These are phyloP conservation scores for Bettongia penicillata DNA, from an alignment of 2,113 vertebrate genomes.

Conservation along the genomic window DNA sequence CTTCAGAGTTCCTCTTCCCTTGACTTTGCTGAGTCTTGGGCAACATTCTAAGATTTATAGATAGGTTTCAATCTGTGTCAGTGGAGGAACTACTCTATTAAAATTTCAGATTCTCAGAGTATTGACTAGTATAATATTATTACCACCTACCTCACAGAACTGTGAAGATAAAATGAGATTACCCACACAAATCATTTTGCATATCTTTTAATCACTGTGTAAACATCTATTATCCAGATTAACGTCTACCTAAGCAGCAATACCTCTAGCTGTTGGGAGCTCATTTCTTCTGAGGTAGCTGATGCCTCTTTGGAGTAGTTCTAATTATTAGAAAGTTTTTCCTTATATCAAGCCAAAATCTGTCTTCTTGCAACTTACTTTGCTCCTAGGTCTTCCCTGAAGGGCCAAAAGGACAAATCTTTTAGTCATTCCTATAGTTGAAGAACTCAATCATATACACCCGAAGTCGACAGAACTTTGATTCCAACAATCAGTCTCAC, in stretches of 20 bases:
- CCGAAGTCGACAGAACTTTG: neutral
- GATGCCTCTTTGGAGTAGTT: neutral
- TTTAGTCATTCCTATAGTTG: neutral
- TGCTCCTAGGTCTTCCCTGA: too few species aligned
- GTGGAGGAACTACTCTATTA: neutral
- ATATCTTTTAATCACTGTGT: neutral
- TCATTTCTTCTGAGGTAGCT: neutral
- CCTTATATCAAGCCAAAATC: neutral
- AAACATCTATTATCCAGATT: neutral
- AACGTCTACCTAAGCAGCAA: neutral
- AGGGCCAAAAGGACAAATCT: too few species aligned
- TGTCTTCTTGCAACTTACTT: neutral
- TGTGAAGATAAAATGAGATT: neutral
- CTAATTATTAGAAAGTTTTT: neutral
- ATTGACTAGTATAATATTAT: neutral
- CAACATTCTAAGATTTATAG: neutral
- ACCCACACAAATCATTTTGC: neutral
- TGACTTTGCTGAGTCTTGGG: neutral
- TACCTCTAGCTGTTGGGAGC: neutral
- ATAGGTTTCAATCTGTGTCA: neutral
- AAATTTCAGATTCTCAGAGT: neutral
- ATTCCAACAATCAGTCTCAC: neutral
- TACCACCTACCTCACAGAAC: neutral
- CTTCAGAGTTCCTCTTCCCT: neutral
- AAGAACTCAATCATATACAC: neutral